Evolutionary conservation across 2,113 vertebrate species (phyloP).

Genomic region (Percina caprodes): DNA sequence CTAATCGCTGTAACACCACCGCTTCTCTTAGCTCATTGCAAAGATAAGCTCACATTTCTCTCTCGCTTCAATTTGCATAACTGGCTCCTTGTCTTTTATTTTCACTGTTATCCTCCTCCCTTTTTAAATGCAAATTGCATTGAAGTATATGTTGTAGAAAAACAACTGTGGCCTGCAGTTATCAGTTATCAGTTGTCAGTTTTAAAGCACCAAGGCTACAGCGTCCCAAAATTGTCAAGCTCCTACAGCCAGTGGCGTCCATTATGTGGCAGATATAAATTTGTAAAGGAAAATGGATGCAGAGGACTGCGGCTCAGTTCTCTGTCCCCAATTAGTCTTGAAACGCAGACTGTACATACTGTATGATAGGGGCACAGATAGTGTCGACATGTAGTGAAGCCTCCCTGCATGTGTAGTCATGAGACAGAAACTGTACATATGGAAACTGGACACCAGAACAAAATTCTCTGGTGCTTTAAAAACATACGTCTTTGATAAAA

Average conservation of each 20-base stretch:
- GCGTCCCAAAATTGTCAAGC: neutral
- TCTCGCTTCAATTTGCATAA: neutral
- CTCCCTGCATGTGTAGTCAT: constrained; percentile 56
- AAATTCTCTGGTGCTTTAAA: constrained; percentile 25
- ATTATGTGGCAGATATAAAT: neutral
- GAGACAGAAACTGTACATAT: constrained; percentile 42
- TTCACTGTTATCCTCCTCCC: neutral
- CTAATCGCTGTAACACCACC: constrained; percentile 81
- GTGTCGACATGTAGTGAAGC: constrained; percentile 55
- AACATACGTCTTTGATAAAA: constrained; percentile 31
- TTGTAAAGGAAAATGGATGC: neutral
- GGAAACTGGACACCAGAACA: constrained; percentile 55
- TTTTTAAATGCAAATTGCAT: constrained; percentile 21
- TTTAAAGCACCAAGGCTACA: constrained; percentile 17
- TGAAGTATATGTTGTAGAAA: constrained; percentile 3
- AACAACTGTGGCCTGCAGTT: neutral
- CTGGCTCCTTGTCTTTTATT: neutral
- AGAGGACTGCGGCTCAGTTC: neutral
- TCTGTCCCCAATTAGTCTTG: constrained; percentile 9
- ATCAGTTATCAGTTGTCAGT: too few relatives aligned
- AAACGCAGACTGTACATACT: constrained; percentile 63
- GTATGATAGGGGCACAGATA: constrained; percentile 49
- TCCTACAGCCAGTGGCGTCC: neutral
- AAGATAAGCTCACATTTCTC: constrained; percentile 80
- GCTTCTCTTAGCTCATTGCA: constrained; percentile 86